Conservation (phyloP, 1,140 invertebrate species). For the Drosophila rufa region DNA sequence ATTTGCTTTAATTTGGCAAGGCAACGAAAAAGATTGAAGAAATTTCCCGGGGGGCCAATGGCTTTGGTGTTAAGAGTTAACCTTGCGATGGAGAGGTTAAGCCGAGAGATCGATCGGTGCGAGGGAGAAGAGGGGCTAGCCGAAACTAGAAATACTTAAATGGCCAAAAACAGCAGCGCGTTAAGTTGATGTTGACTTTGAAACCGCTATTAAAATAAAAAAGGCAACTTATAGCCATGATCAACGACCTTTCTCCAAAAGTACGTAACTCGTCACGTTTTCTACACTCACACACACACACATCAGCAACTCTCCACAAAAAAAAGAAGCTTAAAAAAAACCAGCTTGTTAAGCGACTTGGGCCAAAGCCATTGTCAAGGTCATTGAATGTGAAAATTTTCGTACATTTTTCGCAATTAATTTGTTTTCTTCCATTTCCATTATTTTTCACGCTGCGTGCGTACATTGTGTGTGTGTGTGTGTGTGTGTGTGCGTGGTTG, state of each 20-base stretch:
- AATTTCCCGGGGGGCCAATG: conserved; percentile 40
- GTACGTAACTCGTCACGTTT: conserved; percentile 79
- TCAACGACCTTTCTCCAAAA: conserved; percentile 81
- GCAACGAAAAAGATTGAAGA: conserved; percentile 14
- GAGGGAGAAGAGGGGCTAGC: conserved; percentile 13
- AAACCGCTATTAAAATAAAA: conserved; percentile 64
- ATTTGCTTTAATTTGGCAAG: conserved; percentile 28
- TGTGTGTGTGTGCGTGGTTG: conserved; percentile 23
- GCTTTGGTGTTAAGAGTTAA: conserved; percentile 25
- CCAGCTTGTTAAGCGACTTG: conserved; percentile 44
- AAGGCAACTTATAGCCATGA: conserved; percentile 61
- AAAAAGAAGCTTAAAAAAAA: conserved; percentile 15
- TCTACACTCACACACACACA: conserved; percentile 59
- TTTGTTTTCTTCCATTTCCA: conserved; percentile 57
- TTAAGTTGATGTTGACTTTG: conserved; percentile 67
- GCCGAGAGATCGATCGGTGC: conserved; percentile 10
- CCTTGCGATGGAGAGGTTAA: conserved; percentile 26
- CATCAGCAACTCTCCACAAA: conserved; percentile 1
- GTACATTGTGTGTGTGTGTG: background rate
- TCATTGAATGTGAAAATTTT: conserved; percentile 78
- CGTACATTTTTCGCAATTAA: conserved; percentile 72
- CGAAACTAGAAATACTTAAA: conserved; percentile 76
- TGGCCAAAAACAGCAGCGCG: conserved; percentile 65
- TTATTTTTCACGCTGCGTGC: conserved; percentile 41
- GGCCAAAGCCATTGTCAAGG: conserved; percentile 77